phyloP scores from a whole-genome alignment of 2,113 vertebrate species.

The Halichoeres trimaculatus region DNA sequence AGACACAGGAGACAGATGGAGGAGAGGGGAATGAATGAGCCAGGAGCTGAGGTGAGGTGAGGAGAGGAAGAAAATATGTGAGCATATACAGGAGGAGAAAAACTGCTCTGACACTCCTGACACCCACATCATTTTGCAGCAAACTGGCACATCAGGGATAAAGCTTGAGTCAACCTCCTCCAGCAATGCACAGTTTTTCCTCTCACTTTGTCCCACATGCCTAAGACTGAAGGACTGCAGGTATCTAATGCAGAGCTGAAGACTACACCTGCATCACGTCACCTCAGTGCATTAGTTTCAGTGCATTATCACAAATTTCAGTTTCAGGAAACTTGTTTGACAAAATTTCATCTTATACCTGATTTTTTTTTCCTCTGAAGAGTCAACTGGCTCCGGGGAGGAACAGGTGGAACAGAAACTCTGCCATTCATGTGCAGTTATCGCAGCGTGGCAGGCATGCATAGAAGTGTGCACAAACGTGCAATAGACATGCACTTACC shows the following conservation, averaged over 20 bases:
- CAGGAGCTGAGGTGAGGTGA: not conserved
- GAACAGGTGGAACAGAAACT: conserved; percentile 46
- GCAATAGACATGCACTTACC: not conserved
- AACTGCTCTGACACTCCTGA: conserved; percentile 21
- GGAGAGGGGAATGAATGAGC: not conserved
- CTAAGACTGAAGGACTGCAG: conserved; percentile 29
- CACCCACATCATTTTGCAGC: conserved; percentile 50
- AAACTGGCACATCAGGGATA: conserved; percentile 40
- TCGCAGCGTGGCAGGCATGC: conserved; percentile 40
- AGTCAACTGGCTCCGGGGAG: conserved; percentile 21
- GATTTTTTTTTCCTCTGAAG: conserved; percentile 23
- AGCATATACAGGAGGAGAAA: conserved; percentile 22
- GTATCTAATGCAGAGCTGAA: conserved; percentile 1
- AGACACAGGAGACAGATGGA: conserved; percentile 1
- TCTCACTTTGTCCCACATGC: conserved; percentile 2
- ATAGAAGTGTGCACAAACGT: not conserved
- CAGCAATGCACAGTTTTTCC: conserved; percentile 17
- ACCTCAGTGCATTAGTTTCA: not conserved
- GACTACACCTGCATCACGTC: not conserved
- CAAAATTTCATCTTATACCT: conserved; percentile 22
- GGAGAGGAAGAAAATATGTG: not conserved
- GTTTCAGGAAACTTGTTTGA: conserved; percentile 7
- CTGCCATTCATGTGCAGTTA: conserved; percentile 41
- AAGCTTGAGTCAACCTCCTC: conserved; percentile 44
- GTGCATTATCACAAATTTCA: not conserved